Base-by-base conservation (phyloP, 2,113 vertebrate genomes). In the Plestiodon gilberti region DNA sequence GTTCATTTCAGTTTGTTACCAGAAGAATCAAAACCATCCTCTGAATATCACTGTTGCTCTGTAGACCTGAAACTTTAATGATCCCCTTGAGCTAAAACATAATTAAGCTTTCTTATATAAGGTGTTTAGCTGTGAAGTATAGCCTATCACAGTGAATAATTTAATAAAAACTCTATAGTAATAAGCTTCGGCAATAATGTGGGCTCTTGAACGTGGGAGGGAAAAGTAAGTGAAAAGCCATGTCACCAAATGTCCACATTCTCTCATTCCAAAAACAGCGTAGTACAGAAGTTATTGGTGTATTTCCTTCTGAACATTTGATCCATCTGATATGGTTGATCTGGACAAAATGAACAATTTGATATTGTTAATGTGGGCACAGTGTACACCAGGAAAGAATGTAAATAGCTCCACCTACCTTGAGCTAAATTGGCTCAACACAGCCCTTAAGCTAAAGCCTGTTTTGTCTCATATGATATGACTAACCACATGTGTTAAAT, bases 61-160 rank as follows among this genome's bases (percentile, higher is more conserved):
- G 59, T 33, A 87, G 57, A 83, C 78, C 78, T 92, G 69, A 95
- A 93, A 92, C 87, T 82, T 88, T 92, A 73, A 87, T 91, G 92
- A 92, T 40, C 83, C 55, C 52, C 67, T 87, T 86, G 52, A 77
- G 33, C 76, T 90, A 89, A 94, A 93, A 84, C 7, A 48, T 43
- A 75, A 33, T 48, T 85, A 86, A 91, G 75, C 76, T 92, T 89
- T 75, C 82, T 87, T 77, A 70, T 38, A 82, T 62, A 87, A 85
- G 30, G 61, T 82, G 20, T 62, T 89, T 89, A 90, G 38, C 79
- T 73, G 14, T 92, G 5, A 8, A 70, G 57, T 84, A 35, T 64
- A 90, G 93, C 52, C 93, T 94, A 92, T 86, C 84, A 91, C 83
- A 69, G 30, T 59, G 48, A 85, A 90, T 83, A 88, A 84, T 84